Evolutionary conservation across 2,113 vertebrate genomes (phyloP), one percentile per base, ranked within the genome.

Genomic region (Pyrgilauda ruficollis): DNA sequence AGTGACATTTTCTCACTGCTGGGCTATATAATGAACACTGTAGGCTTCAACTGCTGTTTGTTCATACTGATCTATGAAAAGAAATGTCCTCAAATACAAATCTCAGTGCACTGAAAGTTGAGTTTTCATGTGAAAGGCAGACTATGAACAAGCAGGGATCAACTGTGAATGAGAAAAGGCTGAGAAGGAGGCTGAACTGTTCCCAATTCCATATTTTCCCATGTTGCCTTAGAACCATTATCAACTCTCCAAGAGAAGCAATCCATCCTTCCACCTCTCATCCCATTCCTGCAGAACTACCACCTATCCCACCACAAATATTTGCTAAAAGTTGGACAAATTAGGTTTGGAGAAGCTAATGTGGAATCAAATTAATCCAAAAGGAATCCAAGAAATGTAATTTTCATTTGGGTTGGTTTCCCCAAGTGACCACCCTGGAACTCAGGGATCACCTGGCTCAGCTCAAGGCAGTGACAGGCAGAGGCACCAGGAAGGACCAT

Each of bases 11-110:
- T n/a, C 77, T 66, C 50, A 33, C 74, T 74, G 84, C 41, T 66
- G 50, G 17, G 24, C 61, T 43, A 16, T 1, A 23, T 1, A 59
- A 81, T 13, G 50, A 52, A 49, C 7, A 27, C 20, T 35, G 14
- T 0, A 15, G 18, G 30, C 44, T 78, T 41, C 52, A 72, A 11
- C 6, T 39, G 41, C 50, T 47, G 41, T 39, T 83, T 75, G 30
- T 19, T 70, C 49, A 26, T 2, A 37, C 0, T 17, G 15, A 69
- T 64, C 53, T 37, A 4, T 19, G 18, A 85, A 44, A 19, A 81
- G n/a, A 55, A 35, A 20, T 9, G 14, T 33, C 67, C 70, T 62
- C 47, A 47, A 49, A 83, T 4, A 8, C 0, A 0, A 11, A 31
- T 27, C 43, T 52, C n/a, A 33, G 21, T 10, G 31, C 61, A 30